Evolutionary conservation across 2,888 invertebrate species (phyloP), one percentile per base, ranked within the genome.

Genomic region (Seira ritae): DNA sequence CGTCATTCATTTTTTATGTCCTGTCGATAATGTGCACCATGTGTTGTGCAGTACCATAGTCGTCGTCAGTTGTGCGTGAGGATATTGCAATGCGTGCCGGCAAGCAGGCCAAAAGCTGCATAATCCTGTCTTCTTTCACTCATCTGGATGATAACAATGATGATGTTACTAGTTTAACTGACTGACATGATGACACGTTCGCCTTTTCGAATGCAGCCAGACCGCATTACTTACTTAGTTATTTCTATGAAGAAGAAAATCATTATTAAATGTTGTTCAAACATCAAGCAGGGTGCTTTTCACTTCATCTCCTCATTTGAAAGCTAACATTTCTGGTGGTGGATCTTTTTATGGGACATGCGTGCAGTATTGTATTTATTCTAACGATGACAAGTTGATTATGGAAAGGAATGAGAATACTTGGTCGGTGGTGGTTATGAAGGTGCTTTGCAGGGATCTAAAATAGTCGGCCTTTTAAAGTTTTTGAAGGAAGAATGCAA

Each of bases 161-260:
- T 55, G 15, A 31, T 12, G 55, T 17, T 55, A 17, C 55, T 55
- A 55, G 55, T 55, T 55, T 55, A 8, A 55, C 55, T 55, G 3
- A 55, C 55, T 55, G 55, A 55, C 55, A 55, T 55, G 55, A 55
- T 55, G 55, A 55, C 55, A 55, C 55, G 55, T 55, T n/a, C 55
- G 55, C 17, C n/a, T 55, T 55, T 55, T 17, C 15, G 55, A 55
- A 55, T 55, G 55, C 55, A 55, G 55, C 55, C 55, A n/a, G 55
- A 55, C 55, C 17, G 17, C 55, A 55, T 55, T 55, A n/a, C n/a
- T n/a, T n/a, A n/a, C n/a, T n/a, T n/a, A n/a, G n/a, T n/a, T n/a
- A 31, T 31, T 31, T 31, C 55, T 8, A 55, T 31, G 31, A 31
- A 12, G 55, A 55, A 55, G 17, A 55, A 55, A 55, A 55, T 55